Evolutionary conservation across 2,888 invertebrate genomes (phyloP), one percentile per base, ranked within the genome.

Genomic region (Tortrix viridana): DNA sequence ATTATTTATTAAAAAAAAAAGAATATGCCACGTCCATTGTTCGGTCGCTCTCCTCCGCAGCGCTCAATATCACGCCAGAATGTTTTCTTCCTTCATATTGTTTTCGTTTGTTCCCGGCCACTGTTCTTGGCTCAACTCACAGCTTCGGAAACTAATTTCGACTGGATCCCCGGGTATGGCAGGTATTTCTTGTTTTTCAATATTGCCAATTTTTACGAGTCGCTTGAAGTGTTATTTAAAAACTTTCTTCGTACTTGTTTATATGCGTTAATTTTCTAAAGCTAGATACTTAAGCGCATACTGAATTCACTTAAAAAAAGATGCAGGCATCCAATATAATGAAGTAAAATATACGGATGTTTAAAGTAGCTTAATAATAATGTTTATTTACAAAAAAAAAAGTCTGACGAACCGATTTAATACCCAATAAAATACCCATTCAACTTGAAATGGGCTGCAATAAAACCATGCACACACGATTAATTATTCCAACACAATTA

Each of bases 141-240:
- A 71, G 73, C 69, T 75, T 77, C 66, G 66, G 56, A 73, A 80
- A 78, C 74, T 77, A 77, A 80, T 80, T 80, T 80, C 73, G 74
- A 77, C 76, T 71, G 75, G 71, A 69, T 67, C 74, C 68, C 67
- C 65, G 61, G 75, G 67, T 69, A 74, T 76, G 71, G 57, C 57
- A 57, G 48, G 48, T 55, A 57, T 57, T 72, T 69, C 69, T 72
- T 79, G 76, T 77, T 78, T 80, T 71, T 75, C 71, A 59, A 69
- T 73, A 76, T 55, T 14, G 44, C 26, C 18, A 16, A 43, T 23
- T 44, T 44, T 41, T 7, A 52, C 9, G 16, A 18, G 9, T 19
- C 44, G 41, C 18, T 16, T 16, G 49, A 7, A 2, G 4, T 2
- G 22, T 14, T 41, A 41, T 20, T 22, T 53, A 32, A 32, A 32